Percentiles rank a stretch among this genome's conserved stretches.
Evolutionary conservation across 2,113 vertebrate genomes (phyloP).

Genomic region (Zootoca vivipara): DNA sequence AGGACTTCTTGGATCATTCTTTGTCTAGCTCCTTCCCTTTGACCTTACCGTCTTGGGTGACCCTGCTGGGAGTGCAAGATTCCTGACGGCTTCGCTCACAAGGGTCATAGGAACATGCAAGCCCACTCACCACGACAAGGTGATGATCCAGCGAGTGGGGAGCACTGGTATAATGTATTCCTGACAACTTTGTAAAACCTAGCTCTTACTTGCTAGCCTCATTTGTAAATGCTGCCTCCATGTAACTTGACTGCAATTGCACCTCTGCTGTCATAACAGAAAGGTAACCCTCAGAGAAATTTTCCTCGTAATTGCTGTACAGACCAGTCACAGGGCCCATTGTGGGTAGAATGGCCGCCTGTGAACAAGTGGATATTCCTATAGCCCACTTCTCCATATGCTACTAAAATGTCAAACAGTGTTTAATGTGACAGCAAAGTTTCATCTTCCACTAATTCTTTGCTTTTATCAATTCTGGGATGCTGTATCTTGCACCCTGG

Average conservation of each 20-base stretch:
- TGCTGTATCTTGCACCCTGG: slow-evolving; percentile 39
- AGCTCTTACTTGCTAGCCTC: slow-evolving; percentile 40
- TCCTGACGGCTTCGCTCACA: too few relatives aligned
- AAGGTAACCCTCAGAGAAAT: slow-evolving; percentile 63
- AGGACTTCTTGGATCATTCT: too few relatives aligned
- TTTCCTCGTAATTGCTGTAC: slow-evolving; percentile 61
- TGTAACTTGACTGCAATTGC: slow-evolving; percentile 52
- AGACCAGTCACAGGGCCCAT: slow-evolving; percentile 52
- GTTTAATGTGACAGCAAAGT: slow-evolving; percentile 58
- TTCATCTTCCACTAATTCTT: slow-evolving; percentile 53
- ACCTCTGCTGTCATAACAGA: slow-evolving; percentile 41
- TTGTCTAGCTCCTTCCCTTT: too few relatives aligned
- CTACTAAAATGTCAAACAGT: slow-evolving; percentile 59
- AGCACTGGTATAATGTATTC: background rate
- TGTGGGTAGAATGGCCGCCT: slow-evolving; percentile 43
- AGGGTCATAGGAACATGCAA: too few relatives aligned
- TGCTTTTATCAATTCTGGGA: slow-evolving; percentile 53
- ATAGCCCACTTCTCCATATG: slow-evolving; percentile 30
- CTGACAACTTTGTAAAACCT: slow-evolving; percentile 33
- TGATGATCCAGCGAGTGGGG: too few relatives aligned
- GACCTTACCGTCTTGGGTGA: too few relatives aligned
- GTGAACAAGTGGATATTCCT: slow-evolving; percentile 57
- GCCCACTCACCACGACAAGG: too few relatives aligned
- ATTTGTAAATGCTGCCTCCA: slow-evolving; percentile 68
- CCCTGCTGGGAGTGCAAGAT: too few relatives aligned